Evolutionary conservation across 30 jellyfish, hydroid and myxozoan species (phyloP), one percentile per base, ranked within the genome.

Genomic region (Cassiopea xamachana): DNA sequence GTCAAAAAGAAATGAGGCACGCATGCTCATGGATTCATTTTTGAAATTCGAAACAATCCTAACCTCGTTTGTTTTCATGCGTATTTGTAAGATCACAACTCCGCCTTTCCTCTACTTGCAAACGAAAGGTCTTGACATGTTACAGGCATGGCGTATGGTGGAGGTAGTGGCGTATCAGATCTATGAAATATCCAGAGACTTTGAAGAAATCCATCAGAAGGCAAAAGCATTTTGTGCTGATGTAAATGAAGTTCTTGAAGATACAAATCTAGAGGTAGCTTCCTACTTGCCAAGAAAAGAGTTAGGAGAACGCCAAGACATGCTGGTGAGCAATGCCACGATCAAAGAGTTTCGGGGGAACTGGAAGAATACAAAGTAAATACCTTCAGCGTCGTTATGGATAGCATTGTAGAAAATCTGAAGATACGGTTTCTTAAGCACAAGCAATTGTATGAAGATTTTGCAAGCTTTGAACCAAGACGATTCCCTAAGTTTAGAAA

Each of bases 61-160:
- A 27, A 27, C 39, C 39, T 27, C 39, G 39, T 27, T 27, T 49
- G 72, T 83, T 15, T 83, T 83, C 72, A 5, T 14, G 58, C 12
- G 91, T 1, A 67, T 83, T 48, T 83, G 12, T 48, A 45, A 47
- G 75, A 83, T 83, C 15, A 83, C 84, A 47, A 49, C 91, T 27
- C 91, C 85, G 16, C 84, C 69, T 45, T 64, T 85, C 15, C 75
- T 45, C 17, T 69, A 83, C 75, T 69, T 83, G 85, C 91, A 83
- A 83, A 69, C 15, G 39, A 83, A 69, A 58, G 71, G 75, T 50
- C 73, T 83, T 4, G 91, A 69, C 69, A 83, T 83, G 91, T 49
- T 83, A 43, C 91, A 83, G 69, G 91, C 91, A 27, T 83, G 85
- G 91, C 49, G 91, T 16, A 75, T 75, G 85, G 85, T 75, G 8